A percentile compares a stretch with the other conserved stretches of the same genome.
Conservation (phyloP, 2,113 vertebrate genomes). For the Gnathonemus longibarbis region DNA sequence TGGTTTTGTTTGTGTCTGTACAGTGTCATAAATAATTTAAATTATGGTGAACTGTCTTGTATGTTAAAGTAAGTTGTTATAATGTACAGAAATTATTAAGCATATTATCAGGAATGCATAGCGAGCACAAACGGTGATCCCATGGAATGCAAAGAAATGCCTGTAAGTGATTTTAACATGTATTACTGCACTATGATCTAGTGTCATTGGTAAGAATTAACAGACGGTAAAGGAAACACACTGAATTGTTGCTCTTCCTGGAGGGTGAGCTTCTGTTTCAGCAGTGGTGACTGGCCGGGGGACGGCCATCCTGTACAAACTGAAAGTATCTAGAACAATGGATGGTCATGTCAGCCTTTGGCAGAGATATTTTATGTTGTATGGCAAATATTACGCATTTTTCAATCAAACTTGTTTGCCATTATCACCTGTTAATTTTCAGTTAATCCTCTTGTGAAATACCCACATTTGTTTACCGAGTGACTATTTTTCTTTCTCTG, state of each 20-base stretch:
- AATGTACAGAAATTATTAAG: conserved; percentile 48
- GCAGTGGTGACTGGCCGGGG: background rate
- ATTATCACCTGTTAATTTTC: background rate
- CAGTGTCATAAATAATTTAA: conserved; percentile 1
- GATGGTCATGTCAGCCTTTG: background rate
- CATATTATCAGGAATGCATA: conserved; percentile 34
- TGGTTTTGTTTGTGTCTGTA: background rate
- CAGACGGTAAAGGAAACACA: background rate
- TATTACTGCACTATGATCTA: background rate
- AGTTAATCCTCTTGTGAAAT: background rate
- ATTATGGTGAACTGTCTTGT: background rate
- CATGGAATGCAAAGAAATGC: conserved; percentile 31
- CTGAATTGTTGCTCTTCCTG: background rate
- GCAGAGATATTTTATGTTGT: background rate
- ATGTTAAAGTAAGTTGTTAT: conserved; percentile 33
- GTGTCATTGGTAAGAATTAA: background rate
- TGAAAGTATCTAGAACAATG: background rate
- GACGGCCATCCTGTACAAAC: background rate
- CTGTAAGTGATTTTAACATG: background rate
- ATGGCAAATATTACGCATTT: background rate
- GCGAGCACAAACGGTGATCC: conserved; percentile 12
- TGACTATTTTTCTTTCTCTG: background rate
- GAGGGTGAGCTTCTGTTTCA: background rate
- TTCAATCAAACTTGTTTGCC: background rate
- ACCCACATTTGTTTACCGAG: background rate